Evolutionary conservation across 2,113 vertebrate genomes (phyloP).

Genomic region (Nannobrachium achirus): DNA sequence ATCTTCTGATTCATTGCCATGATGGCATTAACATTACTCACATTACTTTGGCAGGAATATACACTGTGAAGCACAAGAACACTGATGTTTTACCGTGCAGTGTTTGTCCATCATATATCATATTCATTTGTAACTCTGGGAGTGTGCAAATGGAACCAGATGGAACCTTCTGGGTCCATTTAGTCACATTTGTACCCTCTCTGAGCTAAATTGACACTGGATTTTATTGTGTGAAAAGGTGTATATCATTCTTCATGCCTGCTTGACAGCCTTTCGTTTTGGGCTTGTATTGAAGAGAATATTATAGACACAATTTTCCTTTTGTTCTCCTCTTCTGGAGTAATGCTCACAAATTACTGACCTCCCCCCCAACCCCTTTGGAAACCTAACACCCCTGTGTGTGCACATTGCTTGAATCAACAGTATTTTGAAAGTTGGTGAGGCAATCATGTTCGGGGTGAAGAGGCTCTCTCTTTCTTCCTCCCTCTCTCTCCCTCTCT

Average conservation of each 20-base stretch:
- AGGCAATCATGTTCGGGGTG: constrained; percentile 64
- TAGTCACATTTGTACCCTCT: too few relatives aligned
- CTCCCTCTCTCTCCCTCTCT: neutral
- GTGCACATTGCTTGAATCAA: constrained; percentile 71
- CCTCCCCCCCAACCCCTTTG: constrained; percentile 31
- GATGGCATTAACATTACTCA: constrained; percentile 44
- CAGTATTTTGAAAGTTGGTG: constrained; percentile 72
- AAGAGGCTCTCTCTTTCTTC: constrained; percentile 28
- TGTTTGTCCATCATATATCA: neutral
- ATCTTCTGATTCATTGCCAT: constrained; percentile 47
- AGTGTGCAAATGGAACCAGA: too few relatives aligned
- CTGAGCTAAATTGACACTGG: too few relatives aligned
- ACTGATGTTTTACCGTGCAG: neutral
- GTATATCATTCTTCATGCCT: neutral
- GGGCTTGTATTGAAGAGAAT: constrained; percentile 44
- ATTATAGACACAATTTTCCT: constrained; percentile 44
- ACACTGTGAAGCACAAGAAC: constrained; percentile 26
- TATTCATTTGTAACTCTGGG: too few relatives aligned
- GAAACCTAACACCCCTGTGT: constrained; percentile 62
- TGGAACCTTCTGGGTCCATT: too few relatives aligned
- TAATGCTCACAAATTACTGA: constrained; percentile 51
- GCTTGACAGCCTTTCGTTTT: constrained; percentile 28
- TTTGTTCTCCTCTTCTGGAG: constrained; percentile 48
- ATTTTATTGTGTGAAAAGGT: neutral
- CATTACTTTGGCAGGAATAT: constrained; percentile 39